Conservation (phyloP, 2,113 vertebrate species). For the Corvus hawaiiensis region DNA sequence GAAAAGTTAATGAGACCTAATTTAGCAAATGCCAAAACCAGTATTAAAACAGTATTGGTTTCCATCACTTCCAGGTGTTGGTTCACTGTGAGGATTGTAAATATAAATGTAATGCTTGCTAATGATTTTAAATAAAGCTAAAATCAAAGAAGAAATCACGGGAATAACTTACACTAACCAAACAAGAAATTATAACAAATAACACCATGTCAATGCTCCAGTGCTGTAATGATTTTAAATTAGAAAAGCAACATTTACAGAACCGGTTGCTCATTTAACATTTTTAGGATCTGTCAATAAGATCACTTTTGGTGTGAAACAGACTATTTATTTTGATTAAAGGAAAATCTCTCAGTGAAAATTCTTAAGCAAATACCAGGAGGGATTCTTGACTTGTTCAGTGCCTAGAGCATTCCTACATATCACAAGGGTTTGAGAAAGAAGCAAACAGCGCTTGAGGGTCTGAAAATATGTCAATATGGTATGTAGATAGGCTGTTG, state of each 20-base stretch:
- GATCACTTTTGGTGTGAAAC: conserved; percentile 54
- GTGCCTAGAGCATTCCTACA: neutral
- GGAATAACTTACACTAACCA: conserved; percentile 52
- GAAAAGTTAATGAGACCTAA: neutral
- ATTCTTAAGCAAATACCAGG: neutral
- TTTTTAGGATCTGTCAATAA: conserved; percentile 72
- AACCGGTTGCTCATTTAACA: conserved; percentile 70
- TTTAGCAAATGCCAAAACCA: conserved; percentile 3
- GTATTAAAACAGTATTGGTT: conserved; percentile 13
- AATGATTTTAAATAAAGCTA: conserved; percentile 68
- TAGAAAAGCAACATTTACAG: conserved; percentile 63
- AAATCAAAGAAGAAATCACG: conserved; percentile 64
- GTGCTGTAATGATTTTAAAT: conserved; percentile 73
- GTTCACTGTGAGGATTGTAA: neutral
- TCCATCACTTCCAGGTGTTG: neutral
- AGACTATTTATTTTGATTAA: conserved; percentile 74
- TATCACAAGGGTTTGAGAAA: neutral
- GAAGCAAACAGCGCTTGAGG: neutral
- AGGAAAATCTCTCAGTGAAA: conserved; percentile 46
- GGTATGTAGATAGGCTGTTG: neutral
- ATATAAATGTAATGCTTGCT: conserved; percentile 41
- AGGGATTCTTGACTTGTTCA: conserved; percentile 23
- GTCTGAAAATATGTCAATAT: neutral
- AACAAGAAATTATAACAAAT: conserved; percentile 76
- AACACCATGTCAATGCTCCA: conserved; percentile 55